Percentiles rank a stretch among this genome's conserved stretches.
phyloP scores from a whole-genome alignment of 1,140 invertebrate species.

The Drosophila nikananu region DNA sequence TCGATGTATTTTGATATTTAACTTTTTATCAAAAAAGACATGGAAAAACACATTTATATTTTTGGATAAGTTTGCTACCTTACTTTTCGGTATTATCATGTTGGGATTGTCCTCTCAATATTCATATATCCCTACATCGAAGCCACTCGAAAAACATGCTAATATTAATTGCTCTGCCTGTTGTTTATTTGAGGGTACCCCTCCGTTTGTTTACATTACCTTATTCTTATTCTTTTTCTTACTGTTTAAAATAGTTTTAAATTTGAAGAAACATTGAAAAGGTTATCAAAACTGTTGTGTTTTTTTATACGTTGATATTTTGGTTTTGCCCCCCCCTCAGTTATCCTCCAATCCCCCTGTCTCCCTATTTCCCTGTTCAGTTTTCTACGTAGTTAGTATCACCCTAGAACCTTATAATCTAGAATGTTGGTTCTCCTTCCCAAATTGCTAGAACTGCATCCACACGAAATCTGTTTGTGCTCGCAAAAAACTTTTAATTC shows the following conservation, averaged over 20 bases:
- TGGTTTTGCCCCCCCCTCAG: not conserved
- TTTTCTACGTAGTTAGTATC: constrained; percentile 6
- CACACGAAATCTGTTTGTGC: constrained; percentile 40
- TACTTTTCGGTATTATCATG: not conserved
- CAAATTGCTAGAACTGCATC: constrained; percentile 38
- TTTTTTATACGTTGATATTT: constrained; percentile 2
- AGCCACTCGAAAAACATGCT: not conserved
- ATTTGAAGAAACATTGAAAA: not conserved
- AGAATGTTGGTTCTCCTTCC: constrained; percentile 15
- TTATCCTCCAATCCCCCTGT: not conserved
- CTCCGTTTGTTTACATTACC: no score
- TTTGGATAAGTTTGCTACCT: no score
- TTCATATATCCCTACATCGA: not conserved
- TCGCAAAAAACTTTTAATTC: constrained; percentile 32
- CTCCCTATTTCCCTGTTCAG: not conserved
- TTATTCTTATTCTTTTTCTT: not conserved
- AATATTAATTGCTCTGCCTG: not conserved
- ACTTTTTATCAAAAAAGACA: no score
- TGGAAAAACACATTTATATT: no score
- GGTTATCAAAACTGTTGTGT: not conserved
- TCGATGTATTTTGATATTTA: no score
- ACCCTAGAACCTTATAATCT: not conserved
- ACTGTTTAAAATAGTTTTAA: not conserved
- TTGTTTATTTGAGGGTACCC: constrained; percentile 1
- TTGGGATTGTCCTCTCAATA: not conserved